Base-by-base conservation (phyloP, 1,140 invertebrate genomes). In the Ceratosolen fusciceps region DNA sequence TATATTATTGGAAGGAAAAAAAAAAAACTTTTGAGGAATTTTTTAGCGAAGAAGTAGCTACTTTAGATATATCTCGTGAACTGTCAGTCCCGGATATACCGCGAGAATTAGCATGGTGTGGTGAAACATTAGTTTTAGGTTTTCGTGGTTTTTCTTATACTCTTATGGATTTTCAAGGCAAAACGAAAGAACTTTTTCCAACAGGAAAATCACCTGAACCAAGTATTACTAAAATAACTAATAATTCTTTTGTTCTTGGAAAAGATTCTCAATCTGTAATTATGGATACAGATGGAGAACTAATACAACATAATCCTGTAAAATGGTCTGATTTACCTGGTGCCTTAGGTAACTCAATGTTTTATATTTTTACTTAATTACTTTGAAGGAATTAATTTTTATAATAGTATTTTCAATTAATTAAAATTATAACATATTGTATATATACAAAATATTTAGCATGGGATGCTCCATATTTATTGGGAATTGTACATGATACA, bases 391-490 rank as follows among this genome's bases (percentile, higher is more conserved):
- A 16, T 62, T 34, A 3, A 2, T 47, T 29, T 47, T 67, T 37
- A 68, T 43, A 68, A 43, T n/a, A 43, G 9, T 62, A 47, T n/a
- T 21, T 54, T 52, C 34, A 52, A 60, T 39, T 74, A 14, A 60
- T 43, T 19, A 62, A 56, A 52, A 72, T 73, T 65, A n/a, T 65
- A 65, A 37, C 34, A 2, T 37, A 62, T 21, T 8, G 21, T 1
- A n/a, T 60, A 34, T 34, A 65, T 37, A 34, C 21, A 65, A 37
- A 77, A 81, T 80, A 85, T 91, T 92, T 85, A 96, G 96, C 94
- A 21, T 96, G 97, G 93, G 96, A 98, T 90, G 94, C 96, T 84
- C 98, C 98, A 24, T 99, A 96, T 90, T 90, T 97, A 8, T 89
- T 99, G 56, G 96, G 96, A 29, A 92, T 98, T 29, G 90, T 97